Evolutionary conservation across 2,888 invertebrate species (phyloP), one percentile per base, ranked within the genome.

Genomic region (Drosophila emarginata): DNA sequence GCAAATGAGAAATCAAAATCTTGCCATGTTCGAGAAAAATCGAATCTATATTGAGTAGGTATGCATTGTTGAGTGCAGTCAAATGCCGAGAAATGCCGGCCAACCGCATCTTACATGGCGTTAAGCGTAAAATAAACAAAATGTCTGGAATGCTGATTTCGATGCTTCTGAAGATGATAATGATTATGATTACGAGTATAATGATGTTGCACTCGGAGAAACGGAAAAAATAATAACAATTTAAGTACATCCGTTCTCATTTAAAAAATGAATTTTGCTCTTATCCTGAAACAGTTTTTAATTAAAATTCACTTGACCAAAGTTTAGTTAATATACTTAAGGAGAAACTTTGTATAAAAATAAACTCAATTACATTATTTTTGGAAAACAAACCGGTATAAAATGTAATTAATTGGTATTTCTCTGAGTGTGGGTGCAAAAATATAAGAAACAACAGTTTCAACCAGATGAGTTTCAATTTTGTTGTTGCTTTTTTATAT

Each of bases 1-100:
- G 83, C 78, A 74, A 78, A 72, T 86, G 88, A 85, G 70, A 76
- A 81, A 82, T 78, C 76, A 64, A 58, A 75, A 40, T 61, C 45
- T 40, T 62, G 60, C 52, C 68, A 45, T 71, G 64, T 87, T 84
- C 82, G 77, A 82, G 85, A 81, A 85, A 79, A 72, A 77, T 53
- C 51, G 60, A 57, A 69, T 57, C 64, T 23, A 40, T 61, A 67
- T 40, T 53, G 32, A 52, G 52, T 59, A 45, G 18, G 12, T 45
- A 26, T 14, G 64, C 67, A 77, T 59, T 57, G 59, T 12, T 56
- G 51, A 26, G 32, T n/a, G 14, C 18, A 18, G 14, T 3, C 32
- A 50, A 21, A 12, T 39, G 61, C 18, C 40, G 53, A 28, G 40
- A 54, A 54, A 54, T 52, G 40, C 23, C 61, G 56, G 67, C 67